Base-by-base conservation (phyloP, 1,140 invertebrate species). In the Ostrea denselamellosa region DNA sequence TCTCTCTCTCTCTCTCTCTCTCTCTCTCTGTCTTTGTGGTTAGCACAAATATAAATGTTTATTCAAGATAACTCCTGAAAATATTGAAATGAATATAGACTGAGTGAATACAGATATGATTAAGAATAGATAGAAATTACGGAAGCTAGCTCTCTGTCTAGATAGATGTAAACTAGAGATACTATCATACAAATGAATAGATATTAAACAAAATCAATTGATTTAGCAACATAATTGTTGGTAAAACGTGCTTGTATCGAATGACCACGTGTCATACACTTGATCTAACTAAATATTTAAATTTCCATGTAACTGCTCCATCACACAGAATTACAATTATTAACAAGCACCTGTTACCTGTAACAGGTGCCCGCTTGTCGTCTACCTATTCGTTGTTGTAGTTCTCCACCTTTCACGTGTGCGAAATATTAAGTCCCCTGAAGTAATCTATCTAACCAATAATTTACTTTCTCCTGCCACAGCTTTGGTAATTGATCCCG, bases 281-380 rank as follows among this genome's bases (percentile, higher is more conserved):
- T 77, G 68, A 77, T 77, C 68, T 14, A 25, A 34, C 68, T 34
- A 77, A 68, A 77, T 77, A 77, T 77, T 77, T 28, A 77, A 77
- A 77, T 44, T 28, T 28, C 68, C 25, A 28, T 77, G 25, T 77
- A 77, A 34, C 25, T 25, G 28, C 68, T 28, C 12, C 25, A 77
- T 17, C 9, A 25, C 25, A 2, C 19, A 12, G 68, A 14, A 77
- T 34, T 77, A 77, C 68, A 77, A 28, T 77, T 25, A 77, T 77
- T 77, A 25, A 77, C 68, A 14, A 3, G 68, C 68, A 77, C 68
- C 68, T 77, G 68, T 77, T 77, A 77, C 68, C 68, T 77, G 68
- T 25, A 77, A 77, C 68, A 77, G 68, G 68, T 77, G 68, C 8
- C 14, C 9, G 9, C n/a, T 19, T 19, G 56, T 62, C 56, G 56